These are phyloP conservation scores for Babylonia areolata DNA, from an alignment of 1,140 invertebrate genomes.

Conservation along the genomic window DNA sequence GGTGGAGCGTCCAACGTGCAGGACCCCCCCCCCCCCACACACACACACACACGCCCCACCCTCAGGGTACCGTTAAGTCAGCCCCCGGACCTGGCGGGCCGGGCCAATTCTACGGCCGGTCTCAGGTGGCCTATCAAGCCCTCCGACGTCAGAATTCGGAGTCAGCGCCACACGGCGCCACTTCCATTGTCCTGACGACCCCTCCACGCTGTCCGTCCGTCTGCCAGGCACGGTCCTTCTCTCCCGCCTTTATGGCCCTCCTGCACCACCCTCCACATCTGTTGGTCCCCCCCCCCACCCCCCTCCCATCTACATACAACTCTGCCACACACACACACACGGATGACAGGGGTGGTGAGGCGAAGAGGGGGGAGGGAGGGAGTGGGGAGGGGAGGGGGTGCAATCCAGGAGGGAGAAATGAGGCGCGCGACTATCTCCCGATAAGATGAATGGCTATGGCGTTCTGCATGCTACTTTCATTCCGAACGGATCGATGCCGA, in stretches of 20 bases:
- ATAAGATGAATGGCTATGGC: neutral
- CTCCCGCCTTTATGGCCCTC: neutral
- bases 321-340: neutral
- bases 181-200: neutral
- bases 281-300: no score
- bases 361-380: neutral
- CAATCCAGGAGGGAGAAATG: neutral
- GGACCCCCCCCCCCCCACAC: neutral
- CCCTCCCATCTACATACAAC: neutral
- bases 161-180: neutral
- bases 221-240: neutral
- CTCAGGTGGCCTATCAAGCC: conserved; percentile 1
- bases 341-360: neutral
- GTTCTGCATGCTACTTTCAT: neutral
- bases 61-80: neutral
- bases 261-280: neutral
- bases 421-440: no score
- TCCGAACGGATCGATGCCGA: neutral
- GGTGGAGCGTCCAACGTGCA: neutral
- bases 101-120: neutral
- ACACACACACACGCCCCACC: no score
- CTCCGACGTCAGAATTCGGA: neutral
- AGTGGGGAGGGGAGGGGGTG: neutral
- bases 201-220: neutral
- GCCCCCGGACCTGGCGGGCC: neutral